Conservation (phyloP, 1,140 invertebrate genomes). For the Holotrichia oblita region DNA sequence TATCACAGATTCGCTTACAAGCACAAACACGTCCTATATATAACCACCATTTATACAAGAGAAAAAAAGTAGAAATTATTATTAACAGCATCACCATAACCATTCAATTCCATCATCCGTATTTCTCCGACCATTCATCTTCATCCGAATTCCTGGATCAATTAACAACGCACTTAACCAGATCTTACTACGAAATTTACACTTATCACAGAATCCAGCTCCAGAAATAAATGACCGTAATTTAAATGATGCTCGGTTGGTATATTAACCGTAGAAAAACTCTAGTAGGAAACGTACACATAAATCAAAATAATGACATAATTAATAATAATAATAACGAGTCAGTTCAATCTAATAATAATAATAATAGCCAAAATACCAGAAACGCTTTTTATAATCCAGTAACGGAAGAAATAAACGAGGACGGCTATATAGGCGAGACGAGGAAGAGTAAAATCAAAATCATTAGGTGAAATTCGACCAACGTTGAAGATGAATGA, state of each 20-base stretch:
- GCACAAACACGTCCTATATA: too few species aligned
- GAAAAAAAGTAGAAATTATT: background rate
- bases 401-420: background rate
- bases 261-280: background rate
- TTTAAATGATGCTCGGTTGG: background rate
- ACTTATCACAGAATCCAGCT: background rate
- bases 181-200: constrained; percentile 10
- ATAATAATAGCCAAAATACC: background rate
- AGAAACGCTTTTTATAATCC: background rate
- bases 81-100: background rate
- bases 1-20: too few species aligned
- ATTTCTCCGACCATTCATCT: background rate
- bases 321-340: constrained; percentile 34
- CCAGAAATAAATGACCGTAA: constrained; percentile 15
- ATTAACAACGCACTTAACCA: constrained; percentile 15
- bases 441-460: background rate
- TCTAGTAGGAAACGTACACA: constrained; percentile 12
- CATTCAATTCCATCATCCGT: background rate
- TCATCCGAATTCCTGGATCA: constrained; percentile 6
- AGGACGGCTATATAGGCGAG: background rate
- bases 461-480: constrained; percentile 9
- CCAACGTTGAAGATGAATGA: too few species aligned
- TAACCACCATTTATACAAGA: too few species aligned
- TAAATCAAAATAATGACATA: constrained; percentile 38
- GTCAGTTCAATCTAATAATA: constrained; percentile 6